Conservation (phyloP, 2,113 vertebrate genomes). For the Hippocampus zosterae region DNA sequence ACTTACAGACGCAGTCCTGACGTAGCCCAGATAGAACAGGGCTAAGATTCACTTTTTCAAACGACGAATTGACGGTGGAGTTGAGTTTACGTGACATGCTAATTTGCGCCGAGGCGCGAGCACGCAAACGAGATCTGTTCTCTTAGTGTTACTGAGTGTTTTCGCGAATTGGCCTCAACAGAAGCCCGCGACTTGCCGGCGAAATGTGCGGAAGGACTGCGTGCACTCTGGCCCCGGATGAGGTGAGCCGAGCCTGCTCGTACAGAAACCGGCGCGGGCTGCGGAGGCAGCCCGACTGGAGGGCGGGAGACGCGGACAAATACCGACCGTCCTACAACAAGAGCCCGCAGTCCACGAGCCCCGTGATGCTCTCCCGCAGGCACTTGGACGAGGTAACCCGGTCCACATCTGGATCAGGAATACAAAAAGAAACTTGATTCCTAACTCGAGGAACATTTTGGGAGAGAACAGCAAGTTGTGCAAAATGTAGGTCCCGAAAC, state of each 20-base stretch:
- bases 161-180: not conserved
- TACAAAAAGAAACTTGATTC: not conserved
- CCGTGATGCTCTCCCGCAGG: conserved; percentile 82
- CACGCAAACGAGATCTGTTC: not conserved
- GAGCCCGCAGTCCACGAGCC: conserved; percentile 81
- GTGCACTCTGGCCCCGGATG: conserved; percentile 77
- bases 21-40: not conserved
- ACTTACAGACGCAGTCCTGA: not conserved
- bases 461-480: too few relatives aligned
- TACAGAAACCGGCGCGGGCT: conserved; percentile 74
- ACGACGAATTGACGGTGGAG: not conserved
- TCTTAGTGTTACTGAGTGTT: conserved; percentile 8
- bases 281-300: conserved; percentile 77
- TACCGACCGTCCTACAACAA: conserved; percentile 89
- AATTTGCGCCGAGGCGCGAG: not conserved
- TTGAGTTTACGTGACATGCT: conserved; percentile 8
- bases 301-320: conserved; percentile 70
- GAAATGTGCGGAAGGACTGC: conserved; percentile 89
- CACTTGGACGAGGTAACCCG: conserved; percentile 79
- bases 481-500: too few relatives aligned
- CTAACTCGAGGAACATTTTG: too few relatives aligned
- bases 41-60: not conserved
- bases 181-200: not conserved
- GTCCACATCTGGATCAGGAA: not conserved
- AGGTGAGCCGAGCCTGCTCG: conserved; percentile 76